These are phyloP conservation scores for Crotalus viridis DNA, from an alignment of 2,113 vertebrate species.

Conservation along the genomic window DNA sequence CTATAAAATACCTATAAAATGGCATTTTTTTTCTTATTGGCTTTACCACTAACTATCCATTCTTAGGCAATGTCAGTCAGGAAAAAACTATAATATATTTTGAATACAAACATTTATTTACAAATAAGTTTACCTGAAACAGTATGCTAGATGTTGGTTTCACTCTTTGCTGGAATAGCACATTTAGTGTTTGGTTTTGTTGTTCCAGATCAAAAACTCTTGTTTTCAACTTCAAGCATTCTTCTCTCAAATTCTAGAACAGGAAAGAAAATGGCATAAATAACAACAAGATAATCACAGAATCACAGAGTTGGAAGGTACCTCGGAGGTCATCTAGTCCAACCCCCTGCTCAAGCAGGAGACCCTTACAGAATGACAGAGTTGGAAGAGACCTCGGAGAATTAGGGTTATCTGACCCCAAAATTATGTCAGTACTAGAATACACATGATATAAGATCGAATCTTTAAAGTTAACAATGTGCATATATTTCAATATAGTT, in stretches of 20 bases:
- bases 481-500: neutral
- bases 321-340: too few relatives aligned
- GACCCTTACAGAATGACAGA: too few relatives aligned
- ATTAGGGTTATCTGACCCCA: conserved; percentile 5
- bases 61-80: conserved; percentile 20
- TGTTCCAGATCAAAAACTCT: conserved; percentile 91
- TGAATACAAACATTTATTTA: conserved; percentile 33
- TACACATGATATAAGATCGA: conserved; percentile 18
- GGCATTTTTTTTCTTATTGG: conserved; percentile 31
- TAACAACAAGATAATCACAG: conserved; percentile 4
- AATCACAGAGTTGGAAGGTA: too few relatives aligned
- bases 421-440: conserved; percentile 24
- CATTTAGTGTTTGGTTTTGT: conserved; percentile 83
- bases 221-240: conserved; percentile 88
- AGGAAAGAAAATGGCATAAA: conserved; percentile 35
- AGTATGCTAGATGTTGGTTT: conserved; percentile 85
- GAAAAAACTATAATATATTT: conserved; percentile 17
- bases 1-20: conserved; percentile 18
- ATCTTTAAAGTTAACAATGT: neutral
- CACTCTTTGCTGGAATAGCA: conserved; percentile 88
- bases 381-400: too few relatives aligned
- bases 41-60: conserved; percentile 25
- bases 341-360: too few relatives aligned
- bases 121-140: conserved; percentile 81
- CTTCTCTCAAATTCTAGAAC: conserved; percentile 85